A percentile compares a stretch with the other conserved stretches of the same genome.
These are phyloP conservation scores for Glandiceps talaboti DNA, from an alignment of 53 echinoderm and acorn worm genomes.

Conservation along the genomic window DNA sequence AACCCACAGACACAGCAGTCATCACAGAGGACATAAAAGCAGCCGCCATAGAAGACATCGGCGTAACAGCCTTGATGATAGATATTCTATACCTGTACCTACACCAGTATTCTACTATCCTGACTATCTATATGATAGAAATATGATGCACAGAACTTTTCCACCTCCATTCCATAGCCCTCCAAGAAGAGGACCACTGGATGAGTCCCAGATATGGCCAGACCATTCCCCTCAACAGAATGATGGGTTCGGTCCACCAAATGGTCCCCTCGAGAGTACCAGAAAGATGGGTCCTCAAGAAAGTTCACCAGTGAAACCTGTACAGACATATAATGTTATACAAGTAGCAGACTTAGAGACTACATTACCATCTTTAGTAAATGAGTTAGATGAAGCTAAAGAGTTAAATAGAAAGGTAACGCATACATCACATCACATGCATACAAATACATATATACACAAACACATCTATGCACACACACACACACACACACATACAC, in stretches of 20 bases:
- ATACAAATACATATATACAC: too few species aligned
- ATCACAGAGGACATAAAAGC: not conserved
- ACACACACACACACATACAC: too few species aligned
- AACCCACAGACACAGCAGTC: not conserved
- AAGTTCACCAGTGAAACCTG: not conserved
- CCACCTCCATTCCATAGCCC: not conserved
- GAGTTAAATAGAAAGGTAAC: slow-evolving; percentile 81
- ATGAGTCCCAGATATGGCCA: not conserved
- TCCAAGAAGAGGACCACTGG: not conserved
- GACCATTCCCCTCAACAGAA: not conserved
- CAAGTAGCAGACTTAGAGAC: slow-evolving; percentile 26
- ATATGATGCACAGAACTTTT: not conserved
- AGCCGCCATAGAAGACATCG: not conserved
- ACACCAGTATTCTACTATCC: not conserved
- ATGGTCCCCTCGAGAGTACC: not conserved
- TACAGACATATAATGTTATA: not conserved
- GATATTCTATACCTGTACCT: not conserved
- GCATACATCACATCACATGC: too few species aligned
- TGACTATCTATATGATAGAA: not conserved
- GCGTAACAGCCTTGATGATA: not conserved
- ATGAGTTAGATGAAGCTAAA: slow-evolving; percentile 60
- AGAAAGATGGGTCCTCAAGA: not conserved
- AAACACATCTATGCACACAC: too few species aligned
- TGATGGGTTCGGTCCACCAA: not conserved
- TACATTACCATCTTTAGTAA: slow-evolving; percentile 64